Percentiles rank a stretch among this genome's conserved stretches.
These are phyloP conservation scores for Neoaliturus tenellus DNA, from an alignment of 2,888 invertebrate genomes.

Conservation along the genomic window DNA sequence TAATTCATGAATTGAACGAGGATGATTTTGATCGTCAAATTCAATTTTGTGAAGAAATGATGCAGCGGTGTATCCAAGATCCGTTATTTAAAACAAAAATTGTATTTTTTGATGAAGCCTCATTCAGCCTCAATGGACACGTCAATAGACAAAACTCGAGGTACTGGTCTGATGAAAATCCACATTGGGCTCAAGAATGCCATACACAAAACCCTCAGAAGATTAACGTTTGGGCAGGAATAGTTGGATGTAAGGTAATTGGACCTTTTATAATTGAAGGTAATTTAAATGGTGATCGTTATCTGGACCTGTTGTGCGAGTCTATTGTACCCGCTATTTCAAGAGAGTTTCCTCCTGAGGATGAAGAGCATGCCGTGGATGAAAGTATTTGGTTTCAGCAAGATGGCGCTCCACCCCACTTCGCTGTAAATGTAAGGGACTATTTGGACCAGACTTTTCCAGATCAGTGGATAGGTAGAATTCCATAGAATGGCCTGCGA, in stretches of 20 bases:
- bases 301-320: background rate
- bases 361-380: background rate
- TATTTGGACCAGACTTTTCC: background rate
- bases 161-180: background rate
- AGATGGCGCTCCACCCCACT: constrained; percentile 1
- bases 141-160: background rate
- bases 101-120: constrained; percentile 54
- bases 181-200: constrained; percentile 1
- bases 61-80: too few species aligned
- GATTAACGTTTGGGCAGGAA: background rate
- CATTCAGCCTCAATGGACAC: constrained; percentile 38
- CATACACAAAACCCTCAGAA: background rate
- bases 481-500: too few species aligned
- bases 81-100: too few species aligned
- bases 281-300: constrained; percentile 4
- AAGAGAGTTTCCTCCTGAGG: background rate
- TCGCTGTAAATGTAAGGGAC: background rate
- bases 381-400: background rate
- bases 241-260: background rate
- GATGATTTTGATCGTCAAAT: background rate
- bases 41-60: background rate
- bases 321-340: background rate
- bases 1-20: background rate
- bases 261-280: background rate
- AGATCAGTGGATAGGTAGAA: background rate